Percentiles rank a stretch among this genome's conserved stretches.
Conservation (phyloP, 2,113 vertebrate genomes). For the Bagarius yarrelli region DNA sequence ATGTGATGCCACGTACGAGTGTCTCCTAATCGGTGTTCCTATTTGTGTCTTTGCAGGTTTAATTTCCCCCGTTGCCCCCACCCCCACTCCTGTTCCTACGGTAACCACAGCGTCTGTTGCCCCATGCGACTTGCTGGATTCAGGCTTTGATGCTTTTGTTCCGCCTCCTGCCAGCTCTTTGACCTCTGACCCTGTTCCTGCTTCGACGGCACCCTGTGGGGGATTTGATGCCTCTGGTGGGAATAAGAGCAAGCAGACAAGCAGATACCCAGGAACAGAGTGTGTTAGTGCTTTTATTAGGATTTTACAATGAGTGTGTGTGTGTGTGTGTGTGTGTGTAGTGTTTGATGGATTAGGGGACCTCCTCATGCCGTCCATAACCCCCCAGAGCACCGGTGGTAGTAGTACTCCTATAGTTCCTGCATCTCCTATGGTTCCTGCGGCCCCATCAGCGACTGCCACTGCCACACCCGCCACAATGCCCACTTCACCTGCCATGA, state of each 20-base stretch:
- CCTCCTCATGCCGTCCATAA: slow-evolving; percentile 93
- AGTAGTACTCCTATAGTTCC: slow-evolving; percentile 56
- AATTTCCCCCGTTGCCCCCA: slow-evolving; percentile 62
- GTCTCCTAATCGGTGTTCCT: slow-evolving; percentile 11
- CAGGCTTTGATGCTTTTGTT: slow-evolving; percentile 64
- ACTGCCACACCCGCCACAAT: slow-evolving; percentile 1
- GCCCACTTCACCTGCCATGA: slow-evolving; percentile 6
- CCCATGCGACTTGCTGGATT: slow-evolving; percentile 80
- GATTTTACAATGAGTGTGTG: neutral
- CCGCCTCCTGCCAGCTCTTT: slow-evolving; percentile 52
- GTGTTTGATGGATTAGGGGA: slow-evolving; percentile 96
- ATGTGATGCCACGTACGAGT: too few relatives aligned
- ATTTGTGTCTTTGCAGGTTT: slow-evolving; percentile 58
- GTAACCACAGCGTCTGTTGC: slow-evolving; percentile 64
- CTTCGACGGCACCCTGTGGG: slow-evolving; percentile 69
- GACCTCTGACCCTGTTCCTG: slow-evolving; percentile 71
- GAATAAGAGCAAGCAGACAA: slow-evolving; percentile 26
- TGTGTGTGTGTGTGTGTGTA: slow-evolving; percentile 51
- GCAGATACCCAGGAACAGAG: neutral
- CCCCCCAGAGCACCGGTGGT: slow-evolving; percentile 83
- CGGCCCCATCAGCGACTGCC: slow-evolving; percentile 23
- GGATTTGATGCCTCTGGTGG: slow-evolving; percentile 92
- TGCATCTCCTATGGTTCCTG: slow-evolving; percentile 18
- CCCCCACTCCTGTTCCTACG: slow-evolving; percentile 66
- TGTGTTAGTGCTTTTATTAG: neutral